phyloP scores from a whole-genome alignment of 2,797 vertebrate species.

The Pseudomugil gertrudae region DNA sequence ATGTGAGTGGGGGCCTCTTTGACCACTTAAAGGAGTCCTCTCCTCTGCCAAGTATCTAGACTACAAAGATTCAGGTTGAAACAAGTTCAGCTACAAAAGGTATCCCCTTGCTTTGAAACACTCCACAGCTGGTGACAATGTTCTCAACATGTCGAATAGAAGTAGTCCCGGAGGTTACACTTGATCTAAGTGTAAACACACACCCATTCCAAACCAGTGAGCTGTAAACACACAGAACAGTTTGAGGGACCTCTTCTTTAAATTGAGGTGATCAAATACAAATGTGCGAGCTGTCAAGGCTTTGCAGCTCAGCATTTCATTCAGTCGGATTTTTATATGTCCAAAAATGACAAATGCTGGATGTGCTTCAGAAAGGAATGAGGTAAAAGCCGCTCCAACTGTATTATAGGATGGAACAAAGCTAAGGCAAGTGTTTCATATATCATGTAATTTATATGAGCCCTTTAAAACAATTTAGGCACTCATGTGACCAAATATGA shows the following conservation, averaged over 20 bases:
- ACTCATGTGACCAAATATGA: background rate
- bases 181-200: slow-evolving; percentile 71
- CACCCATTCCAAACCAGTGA: slow-evolving; percentile 53
- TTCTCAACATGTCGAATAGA: slow-evolving; percentile 56
- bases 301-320: background rate
- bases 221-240: slow-evolving; percentile 59
- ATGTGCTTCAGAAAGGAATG: slow-evolving; percentile 4
- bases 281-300: slow-evolving; percentile 12
- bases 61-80: slow-evolving; percentile 74
- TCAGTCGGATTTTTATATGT: slow-evolving; percentile 8
- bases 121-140: slow-evolving; percentile 72
- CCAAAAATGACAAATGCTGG: slow-evolving; percentile 2
- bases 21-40: slow-evolving; percentile 78
- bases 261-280: slow-evolving; percentile 64
- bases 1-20: slow-evolving; percentile 70
- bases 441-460: slow-evolving; percentile 1
- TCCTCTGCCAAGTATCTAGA: slow-evolving; percentile 66
- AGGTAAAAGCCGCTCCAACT: slow-evolving; percentile 10
- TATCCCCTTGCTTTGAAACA: slow-evolving; percentile 69
- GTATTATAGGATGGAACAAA: background rate
- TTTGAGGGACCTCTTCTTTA: slow-evolving; percentile 30
- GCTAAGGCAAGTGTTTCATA: background rate
- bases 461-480: slow-evolving; percentile 4
- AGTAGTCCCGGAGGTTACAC: slow-evolving; percentile 42
- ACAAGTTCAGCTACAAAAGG: slow-evolving; percentile 69